These are phyloP conservation scores for Anagyrus pseudococci DNA, from an alignment of 2,888 invertebrate genomes.

Conservation along the genomic window DNA sequence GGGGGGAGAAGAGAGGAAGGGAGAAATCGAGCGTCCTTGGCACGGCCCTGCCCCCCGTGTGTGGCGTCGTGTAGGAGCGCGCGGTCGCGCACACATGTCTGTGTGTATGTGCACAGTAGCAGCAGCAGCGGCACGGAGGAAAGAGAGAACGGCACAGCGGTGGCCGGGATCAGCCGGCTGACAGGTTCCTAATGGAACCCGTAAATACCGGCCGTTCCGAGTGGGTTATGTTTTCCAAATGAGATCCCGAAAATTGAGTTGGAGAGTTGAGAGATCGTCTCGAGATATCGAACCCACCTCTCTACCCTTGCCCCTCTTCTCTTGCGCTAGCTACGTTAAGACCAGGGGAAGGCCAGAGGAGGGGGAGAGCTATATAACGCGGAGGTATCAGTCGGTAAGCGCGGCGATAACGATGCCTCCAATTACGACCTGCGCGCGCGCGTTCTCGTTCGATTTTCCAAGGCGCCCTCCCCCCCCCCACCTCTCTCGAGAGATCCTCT, in stretches of 20 bases:
- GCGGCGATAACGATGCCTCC: conserved; percentile 20
- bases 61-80: no score
- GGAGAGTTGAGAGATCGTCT: conserved; percentile 21
- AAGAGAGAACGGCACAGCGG: conserved; percentile 40
- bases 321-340: background rate
- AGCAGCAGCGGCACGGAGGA: no score
- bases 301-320: background rate
- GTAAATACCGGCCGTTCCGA: conserved; percentile 54
- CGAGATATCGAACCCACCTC: conserved; percentile 1
- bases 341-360: background rate
- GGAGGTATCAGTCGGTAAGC: no score
- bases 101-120: no score
- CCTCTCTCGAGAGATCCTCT: background rate
- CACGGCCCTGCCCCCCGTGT: no score
- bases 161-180: conserved; percentile 56
- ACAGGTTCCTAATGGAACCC: conserved; percentile 62
- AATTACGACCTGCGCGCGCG: conserved; percentile 14
- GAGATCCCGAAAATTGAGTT: conserved; percentile 61
- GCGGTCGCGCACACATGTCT: no score
- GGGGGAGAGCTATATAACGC: no score
- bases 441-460: conserved; percentile 4
- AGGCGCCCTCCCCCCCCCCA: background rate
- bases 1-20: no score
- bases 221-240: conserved; percentile 61
- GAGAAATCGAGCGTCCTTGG: no score